Evolutionary conservation across 2,113 vertebrate species (phyloP).

Genomic region (Chroicocephalus ridibundus): DNA sequence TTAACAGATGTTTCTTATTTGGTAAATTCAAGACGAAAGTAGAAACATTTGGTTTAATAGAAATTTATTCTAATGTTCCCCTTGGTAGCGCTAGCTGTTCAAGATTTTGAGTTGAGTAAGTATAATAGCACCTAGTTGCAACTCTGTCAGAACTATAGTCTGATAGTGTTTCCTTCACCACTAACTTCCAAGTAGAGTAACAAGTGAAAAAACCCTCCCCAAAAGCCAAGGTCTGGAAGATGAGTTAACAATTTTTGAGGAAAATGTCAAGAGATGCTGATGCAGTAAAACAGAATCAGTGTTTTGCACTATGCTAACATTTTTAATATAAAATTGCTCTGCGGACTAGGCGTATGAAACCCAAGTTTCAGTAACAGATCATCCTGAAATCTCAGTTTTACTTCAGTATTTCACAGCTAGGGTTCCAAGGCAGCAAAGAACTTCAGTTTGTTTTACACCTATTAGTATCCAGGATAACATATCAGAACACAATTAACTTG

Average conservation of each 20-base stretch:
- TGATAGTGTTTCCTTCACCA: not conserved
- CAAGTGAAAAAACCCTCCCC: not conserved
- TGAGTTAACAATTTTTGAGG: not conserved
- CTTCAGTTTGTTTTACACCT: not conserved
- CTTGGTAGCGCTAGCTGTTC: not conserved
- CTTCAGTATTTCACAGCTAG: not conserved
- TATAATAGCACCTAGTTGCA: not conserved
- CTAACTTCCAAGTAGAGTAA: not conserved
- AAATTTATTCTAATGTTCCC: not conserved
- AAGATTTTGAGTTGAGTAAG: not conserved
- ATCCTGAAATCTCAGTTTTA: not conserved
- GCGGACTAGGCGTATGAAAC: not conserved
- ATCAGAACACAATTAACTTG: not conserved
- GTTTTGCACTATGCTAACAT: not conserved
- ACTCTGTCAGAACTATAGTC: not conserved
- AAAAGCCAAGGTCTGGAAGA: not conserved
- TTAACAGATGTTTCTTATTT: not conserved
- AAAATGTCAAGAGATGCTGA: not conserved
- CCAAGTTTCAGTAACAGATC: not conserved
- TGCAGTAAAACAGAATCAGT: not conserved
- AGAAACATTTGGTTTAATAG: not conserved
- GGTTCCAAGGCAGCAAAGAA: not conserved
- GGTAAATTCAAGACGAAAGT: not conserved
- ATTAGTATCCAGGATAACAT: not conserved
- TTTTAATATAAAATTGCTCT: not conserved